A percentile compares a stretch with the other conserved stretches of the same genome.
Conservation (phyloP, 2,797 vertebrate genomes). For the Limosa lapponica region DNA sequence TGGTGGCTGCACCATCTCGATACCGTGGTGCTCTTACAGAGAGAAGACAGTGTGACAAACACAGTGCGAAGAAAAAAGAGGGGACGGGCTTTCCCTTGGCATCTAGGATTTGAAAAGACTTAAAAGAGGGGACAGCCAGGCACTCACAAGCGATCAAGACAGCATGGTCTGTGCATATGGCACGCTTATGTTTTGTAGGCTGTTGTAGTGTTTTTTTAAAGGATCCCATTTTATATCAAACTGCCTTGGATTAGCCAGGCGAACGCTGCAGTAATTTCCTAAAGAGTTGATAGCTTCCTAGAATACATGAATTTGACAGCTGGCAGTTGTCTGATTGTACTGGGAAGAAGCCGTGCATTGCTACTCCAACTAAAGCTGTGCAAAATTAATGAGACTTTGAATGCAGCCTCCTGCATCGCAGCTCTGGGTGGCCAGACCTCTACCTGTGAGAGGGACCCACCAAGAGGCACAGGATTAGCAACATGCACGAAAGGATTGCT, state of each 20-base stretch:
- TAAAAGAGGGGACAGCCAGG: neutral
- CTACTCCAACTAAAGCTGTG: neutral
- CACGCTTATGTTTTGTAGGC: neutral
- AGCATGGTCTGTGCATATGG: neutral
- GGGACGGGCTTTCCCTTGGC: neutral
- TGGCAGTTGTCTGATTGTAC: neutral
- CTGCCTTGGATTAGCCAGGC: neutral
- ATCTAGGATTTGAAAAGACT: neutral
- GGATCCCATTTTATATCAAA: neutral
- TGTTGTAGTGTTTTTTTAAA: neutral
- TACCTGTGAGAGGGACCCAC: neutral
- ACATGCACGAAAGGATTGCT: neutral
- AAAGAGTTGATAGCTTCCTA: neutral
- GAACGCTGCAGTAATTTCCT: neutral
- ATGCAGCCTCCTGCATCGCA: neutral
- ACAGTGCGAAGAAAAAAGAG: neutral
- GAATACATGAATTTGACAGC: neutral
- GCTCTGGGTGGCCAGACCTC: neutral
- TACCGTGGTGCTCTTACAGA: accelerated
- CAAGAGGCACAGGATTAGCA: neutral
- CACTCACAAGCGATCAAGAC: neutral
- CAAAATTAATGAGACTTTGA: neutral
- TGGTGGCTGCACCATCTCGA: neutral
- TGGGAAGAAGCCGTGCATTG: neutral
- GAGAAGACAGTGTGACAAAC: neutral